Conservation (phyloP, 2,113 vertebrate genomes). For the Prunella himalayana region DNA sequence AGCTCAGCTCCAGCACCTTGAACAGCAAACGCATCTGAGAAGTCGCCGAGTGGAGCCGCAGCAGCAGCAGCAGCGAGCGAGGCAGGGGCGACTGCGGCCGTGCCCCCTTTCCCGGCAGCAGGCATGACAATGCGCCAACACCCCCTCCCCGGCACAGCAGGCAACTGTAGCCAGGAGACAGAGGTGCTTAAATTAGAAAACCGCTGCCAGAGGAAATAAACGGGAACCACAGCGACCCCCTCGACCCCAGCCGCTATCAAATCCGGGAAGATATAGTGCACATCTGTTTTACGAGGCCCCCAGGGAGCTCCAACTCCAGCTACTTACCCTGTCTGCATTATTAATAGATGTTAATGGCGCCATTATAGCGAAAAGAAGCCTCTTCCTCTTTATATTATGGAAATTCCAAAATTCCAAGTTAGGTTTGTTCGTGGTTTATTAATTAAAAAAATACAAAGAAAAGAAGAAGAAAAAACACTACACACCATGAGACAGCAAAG, state of each 20-base stretch:
- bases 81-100: background rate
- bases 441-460: background rate
- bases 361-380: slow-evolving; percentile 73
- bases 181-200: slow-evolving; percentile 66
- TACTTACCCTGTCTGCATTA: slow-evolving; percentile 83
- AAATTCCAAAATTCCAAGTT: slow-evolving; percentile 67
- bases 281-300: slow-evolving; percentile 75
- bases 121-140: slow-evolving; percentile 28
- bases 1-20: background rate
- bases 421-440: background rate
- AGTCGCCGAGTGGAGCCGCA: background rate
- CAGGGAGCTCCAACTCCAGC: slow-evolving; percentile 67
- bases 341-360: slow-evolving; percentile 87
- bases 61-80: background rate
- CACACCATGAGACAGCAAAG: background rate
- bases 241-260: slow-evolving; percentile 71
- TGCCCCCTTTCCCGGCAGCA: slow-evolving; percentile 32
- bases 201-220: slow-evolving; percentile 70
- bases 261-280: slow-evolving; percentile 73
- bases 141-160: slow-evolving; percentile 31
- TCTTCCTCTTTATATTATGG: slow-evolving; percentile 69
- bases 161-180: slow-evolving; percentile 59
- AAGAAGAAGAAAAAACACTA: background rate
- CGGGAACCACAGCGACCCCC: slow-evolving; percentile 69
- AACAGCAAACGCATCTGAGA: background rate